phyloP scores from a whole-genome alignment of 1,140 invertebrate genomes.

The Drosophila rhopaloa region DNA sequence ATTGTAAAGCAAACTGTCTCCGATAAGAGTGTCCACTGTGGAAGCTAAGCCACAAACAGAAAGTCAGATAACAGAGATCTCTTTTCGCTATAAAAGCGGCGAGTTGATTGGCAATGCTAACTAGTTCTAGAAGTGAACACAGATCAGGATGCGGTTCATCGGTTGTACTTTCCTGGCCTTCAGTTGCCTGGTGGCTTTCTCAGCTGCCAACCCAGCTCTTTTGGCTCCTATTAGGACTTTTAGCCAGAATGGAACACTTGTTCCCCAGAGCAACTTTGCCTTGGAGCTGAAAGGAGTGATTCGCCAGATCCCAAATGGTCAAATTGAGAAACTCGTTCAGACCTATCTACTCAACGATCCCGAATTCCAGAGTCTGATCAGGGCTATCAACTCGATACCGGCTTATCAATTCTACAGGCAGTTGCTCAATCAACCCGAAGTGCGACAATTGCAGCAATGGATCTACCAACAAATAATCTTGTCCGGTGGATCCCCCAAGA shows the following conservation, averaged over 20 bases:
- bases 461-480: constrained; percentile 56
- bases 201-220: not conserved
- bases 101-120: not conserved
- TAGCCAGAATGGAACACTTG: not conserved
- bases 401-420: constrained; percentile 52
- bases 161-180: constrained; percentile 26
- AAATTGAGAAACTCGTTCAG: constrained; percentile 58
- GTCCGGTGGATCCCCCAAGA: constrained; percentile 51
- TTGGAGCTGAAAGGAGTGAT: constrained; percentile 55
- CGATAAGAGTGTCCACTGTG: constrained; percentile 34
- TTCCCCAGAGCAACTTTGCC: constrained; percentile 42
- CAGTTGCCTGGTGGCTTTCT: constrained; percentile 26
- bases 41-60: constrained; percentile 35
- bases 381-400: constrained; percentile 59
- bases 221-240: constrained; percentile 3
- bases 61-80: constrained; percentile 7
- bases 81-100: constrained; percentile 35
- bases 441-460: constrained; percentile 62
- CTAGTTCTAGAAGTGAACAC: constrained; percentile 12
- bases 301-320: constrained; percentile 43
- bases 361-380: constrained; percentile 62
- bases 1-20: constrained; percentile 25
- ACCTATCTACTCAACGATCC: constrained; percentile 72
- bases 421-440: constrained; percentile 58
- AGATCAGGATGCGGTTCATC: constrained; percentile 28